Percentiles rank a stretch among this genome's conserved stretches.
Conservation (phyloP, 37 sponge, comb jelly and placozoan species). For the Ianthella basta region DNA sequence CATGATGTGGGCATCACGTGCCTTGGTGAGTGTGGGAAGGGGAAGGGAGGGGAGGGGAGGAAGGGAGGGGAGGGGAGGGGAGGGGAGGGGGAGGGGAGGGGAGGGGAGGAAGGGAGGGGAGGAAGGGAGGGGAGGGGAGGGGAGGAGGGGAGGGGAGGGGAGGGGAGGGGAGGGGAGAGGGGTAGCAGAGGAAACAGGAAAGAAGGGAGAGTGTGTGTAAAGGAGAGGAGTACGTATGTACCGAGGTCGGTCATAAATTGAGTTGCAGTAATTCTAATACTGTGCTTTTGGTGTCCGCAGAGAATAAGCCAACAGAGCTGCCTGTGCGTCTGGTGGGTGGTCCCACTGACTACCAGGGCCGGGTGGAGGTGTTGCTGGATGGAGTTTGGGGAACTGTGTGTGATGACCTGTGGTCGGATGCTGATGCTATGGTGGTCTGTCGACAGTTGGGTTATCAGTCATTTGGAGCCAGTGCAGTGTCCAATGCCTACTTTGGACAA, state of each 20-base stretch:
- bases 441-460: slow-evolving; percentile 16
- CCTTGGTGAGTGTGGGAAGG: neutral
- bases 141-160: no score
- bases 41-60: neutral
- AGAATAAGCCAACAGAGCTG: neutral
- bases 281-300: neutral
- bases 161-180: no score
- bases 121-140: no score
- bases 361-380: slow-evolving; percentile 22
- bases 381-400: slow-evolving; percentile 35
- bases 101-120: no score
- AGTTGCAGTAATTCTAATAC: neutral
- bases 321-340: slow-evolving; percentile 37
- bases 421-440: slow-evolving; percentile 29
- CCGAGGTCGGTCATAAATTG: no score
- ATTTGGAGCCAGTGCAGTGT: slow-evolving; percentile 29
- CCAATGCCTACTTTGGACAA: slow-evolving; percentile 41
- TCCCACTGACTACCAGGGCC: neutral
- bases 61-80: no score
- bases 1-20: slow-evolving; percentile 10
- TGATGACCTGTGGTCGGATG: slow-evolving; percentile 8
- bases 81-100: no score
- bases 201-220: no score
- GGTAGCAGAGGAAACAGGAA: no score
- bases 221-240: no score